Evolutionary conservation across 1,140 invertebrate genomes (phyloP), one percentile per base, ranked within the genome.

Genomic region (Leptinotarsa undecemlineata): DNA sequence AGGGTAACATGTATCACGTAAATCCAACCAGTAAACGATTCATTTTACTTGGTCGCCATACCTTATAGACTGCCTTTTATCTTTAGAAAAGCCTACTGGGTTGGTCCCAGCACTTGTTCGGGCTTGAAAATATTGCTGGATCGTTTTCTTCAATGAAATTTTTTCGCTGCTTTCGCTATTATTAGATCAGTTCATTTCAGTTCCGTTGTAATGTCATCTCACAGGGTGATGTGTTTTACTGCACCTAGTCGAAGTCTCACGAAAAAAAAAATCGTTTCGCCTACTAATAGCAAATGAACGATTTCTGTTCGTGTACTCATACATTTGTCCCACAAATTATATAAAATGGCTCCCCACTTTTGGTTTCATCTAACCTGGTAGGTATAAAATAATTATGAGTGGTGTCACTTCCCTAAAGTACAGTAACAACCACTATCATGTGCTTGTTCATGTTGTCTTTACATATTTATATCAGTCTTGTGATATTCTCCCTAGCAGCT

Each of bases 1-100:
- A 68, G 20, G 26, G 26, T 68, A 68, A 80, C 71, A 74, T 47
- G 66, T 61, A 69, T 81, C 80, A 81, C 79, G 80, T 81, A 81
- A 80, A 78, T 72, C 66, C 62, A 60, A 47, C 64, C 57, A 60
- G 68, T 72, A 64, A 48, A 69, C 68, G 68, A 69, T 75, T 62
- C 74, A 74, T 70, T 61, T 74, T 33, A 63, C 48, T 70, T 70
- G 67, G 74, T 77, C 78, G 78, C 80, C 77, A 81, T 79, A 77
- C 75, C 77, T 74, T 71, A 73, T 76, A 60, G 42, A 72, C 63
- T 73, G 48, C 61, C 73, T 72, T 66, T 63, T 68, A 60, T 71
- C 68, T 75, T 67, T 66, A 66, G 68, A 47, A 72, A 73, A 51
- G 76, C 72, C 57, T 68, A 68, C 62, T 73, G 61, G 47, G 74